These are phyloP conservation scores for Corapipo altera DNA, from an alignment of 2,113 vertebrate genomes.

Conservation along the genomic window DNA sequence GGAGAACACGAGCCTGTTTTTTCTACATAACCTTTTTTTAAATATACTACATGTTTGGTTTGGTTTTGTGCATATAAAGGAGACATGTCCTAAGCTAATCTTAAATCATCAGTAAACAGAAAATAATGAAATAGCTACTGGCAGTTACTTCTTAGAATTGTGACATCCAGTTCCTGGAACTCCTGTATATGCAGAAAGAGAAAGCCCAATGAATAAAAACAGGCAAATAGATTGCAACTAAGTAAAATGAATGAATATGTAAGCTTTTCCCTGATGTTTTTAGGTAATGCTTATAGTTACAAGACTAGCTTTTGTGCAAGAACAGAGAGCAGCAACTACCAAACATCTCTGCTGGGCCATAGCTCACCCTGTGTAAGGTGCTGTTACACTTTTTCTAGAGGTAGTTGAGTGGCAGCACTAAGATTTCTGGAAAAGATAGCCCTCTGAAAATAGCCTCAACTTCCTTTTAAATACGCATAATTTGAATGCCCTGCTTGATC, in stretches of 20 bases:
- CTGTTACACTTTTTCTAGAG: not conserved
- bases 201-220: not conserved
- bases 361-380: fast-evolving
- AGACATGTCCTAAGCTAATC: not conserved
- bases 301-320: not conserved
- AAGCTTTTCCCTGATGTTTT: not conserved
- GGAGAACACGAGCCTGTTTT: not conserved
- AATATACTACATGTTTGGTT: not conserved
- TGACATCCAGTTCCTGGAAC: not conserved
- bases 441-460: not conserved
- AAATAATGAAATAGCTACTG: not conserved
- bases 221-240: not conserved
- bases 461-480: not conserved
- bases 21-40: not conserved
- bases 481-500: not conserved
- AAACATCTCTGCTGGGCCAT: fast-evolving
- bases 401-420: not conserved
- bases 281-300: not conserved
- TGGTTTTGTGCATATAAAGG: not conserved
- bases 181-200: not conserved
- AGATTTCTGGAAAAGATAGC: not conserved
- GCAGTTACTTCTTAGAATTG: not conserved
- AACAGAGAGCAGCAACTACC: not conserved
- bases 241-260: not conserved
- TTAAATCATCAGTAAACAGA: not conserved